A percentile compares a stretch with the other conserved stretches of the same genome.
These are phyloP conservation scores for Triplophysa bombifrons DNA, from an alignment of 2,797 vertebrate genomes.

Conservation along the genomic window DNA sequence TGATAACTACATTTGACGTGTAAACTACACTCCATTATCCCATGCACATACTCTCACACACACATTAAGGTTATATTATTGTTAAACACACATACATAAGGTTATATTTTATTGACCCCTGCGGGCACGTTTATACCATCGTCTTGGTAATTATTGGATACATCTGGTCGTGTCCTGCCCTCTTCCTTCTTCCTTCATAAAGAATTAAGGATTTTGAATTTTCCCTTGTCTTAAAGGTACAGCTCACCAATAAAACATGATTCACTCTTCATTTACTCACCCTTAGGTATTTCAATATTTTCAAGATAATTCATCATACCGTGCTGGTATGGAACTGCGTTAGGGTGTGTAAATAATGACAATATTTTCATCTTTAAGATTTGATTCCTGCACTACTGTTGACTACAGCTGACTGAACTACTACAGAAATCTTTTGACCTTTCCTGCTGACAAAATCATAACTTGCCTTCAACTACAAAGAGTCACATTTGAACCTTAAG, in stretches of 20 bases:
- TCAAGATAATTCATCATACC: background rate
- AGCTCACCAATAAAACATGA: background rate
- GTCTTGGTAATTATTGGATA: constrained; percentile 1
- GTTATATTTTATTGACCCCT: constrained; percentile 31
- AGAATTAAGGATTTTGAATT: background rate
- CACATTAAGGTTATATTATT: constrained; percentile 35
- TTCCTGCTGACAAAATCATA: background rate
- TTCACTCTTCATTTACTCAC: background rate
- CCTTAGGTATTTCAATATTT: background rate
- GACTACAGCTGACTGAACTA: background rate
- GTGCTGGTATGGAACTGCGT: background rate
- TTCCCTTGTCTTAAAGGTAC: background rate
- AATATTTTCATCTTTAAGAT: background rate
- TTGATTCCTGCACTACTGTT: background rate
- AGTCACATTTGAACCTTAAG: background rate
- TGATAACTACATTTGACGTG: constrained; percentile 39
- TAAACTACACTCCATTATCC: constrained; percentile 41
- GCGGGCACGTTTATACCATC: background rate
- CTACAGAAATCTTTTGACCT: background rate
- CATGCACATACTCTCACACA: constrained; percentile 25
- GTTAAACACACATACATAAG: constrained; percentile 28
- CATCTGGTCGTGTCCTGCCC: background rate
- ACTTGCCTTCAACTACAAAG: background rate
- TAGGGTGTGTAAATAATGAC: background rate
- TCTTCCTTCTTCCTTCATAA: background rate